Evolutionary conservation across 1,140 invertebrate genomes (phyloP).

Genomic region (Myzus persicae): DNA sequence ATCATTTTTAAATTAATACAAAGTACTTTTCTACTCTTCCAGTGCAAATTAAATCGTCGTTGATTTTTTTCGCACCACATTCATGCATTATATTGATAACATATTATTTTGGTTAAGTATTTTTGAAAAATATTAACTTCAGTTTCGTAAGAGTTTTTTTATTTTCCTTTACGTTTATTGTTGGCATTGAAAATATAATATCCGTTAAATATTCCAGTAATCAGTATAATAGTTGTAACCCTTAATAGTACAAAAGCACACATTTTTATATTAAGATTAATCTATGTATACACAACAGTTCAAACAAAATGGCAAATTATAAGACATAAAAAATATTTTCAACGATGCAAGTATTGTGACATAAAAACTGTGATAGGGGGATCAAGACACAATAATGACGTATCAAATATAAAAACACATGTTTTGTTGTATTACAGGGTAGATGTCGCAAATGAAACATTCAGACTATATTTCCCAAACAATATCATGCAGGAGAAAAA

Average conservation of each 20-base stretch:
- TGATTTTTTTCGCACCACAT: background rate
- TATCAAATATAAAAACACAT: background rate
- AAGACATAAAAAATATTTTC: background rate
- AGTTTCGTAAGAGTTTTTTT: background rate
- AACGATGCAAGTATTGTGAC: background rate
- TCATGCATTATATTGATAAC: background rate
- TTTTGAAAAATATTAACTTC: background rate
- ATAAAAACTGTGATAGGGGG: background rate
- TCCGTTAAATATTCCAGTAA: background rate
- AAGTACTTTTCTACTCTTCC: too few relatives aligned
- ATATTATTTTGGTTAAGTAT: background rate
- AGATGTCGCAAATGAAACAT: background rate
- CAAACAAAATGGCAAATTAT: background rate
- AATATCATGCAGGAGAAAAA: background rate
- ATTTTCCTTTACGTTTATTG: background rate
- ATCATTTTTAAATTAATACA: background rate
- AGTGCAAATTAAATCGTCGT: background rate
- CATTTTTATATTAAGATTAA: background rate
- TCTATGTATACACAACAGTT: background rate
- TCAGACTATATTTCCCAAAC: background rate
- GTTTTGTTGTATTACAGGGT: background rate
- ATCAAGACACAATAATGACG: too few relatives aligned
- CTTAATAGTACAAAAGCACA: background rate
- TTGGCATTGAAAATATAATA: background rate
- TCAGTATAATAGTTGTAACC: background rate